phyloP scores from a whole-genome alignment of 2,113 vertebrate genomes.

The Geococcyx californianus region DNA sequence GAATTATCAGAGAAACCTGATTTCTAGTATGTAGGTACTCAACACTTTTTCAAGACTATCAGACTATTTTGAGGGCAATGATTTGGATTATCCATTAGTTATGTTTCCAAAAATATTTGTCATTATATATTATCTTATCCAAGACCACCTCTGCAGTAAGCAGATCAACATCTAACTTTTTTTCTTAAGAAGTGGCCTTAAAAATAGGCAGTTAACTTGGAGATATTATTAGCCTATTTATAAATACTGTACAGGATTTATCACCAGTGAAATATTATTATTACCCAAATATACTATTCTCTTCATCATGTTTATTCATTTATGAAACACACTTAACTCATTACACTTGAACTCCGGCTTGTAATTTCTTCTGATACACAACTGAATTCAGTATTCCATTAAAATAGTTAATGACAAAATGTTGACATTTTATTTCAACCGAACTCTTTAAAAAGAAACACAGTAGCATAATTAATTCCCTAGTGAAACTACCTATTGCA shows the following conservation, averaged over 20 bases:
- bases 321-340: neutral
- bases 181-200: neutral
- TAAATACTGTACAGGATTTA: neutral
- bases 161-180: neutral
- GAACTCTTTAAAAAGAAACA: neutral
- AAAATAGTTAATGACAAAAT: neutral
- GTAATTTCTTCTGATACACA: neutral
- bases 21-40: neutral
- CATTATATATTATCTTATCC: neutral
- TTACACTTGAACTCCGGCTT: neutral
- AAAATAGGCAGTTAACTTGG: neutral
- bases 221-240: neutral
- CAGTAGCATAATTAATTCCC: neutral
- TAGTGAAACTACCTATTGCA: neutral
- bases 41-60: neutral
- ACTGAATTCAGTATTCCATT: neutral
- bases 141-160: neutral
- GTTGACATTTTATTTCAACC: neutral
- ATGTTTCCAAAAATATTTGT: conserved; percentile 40
- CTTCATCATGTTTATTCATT: neutral
- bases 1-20: conserved; percentile 16
- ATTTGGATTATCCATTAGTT: conserved; percentile 3
- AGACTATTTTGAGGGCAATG: neutral
- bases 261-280: neutral
- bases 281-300: neutral